Percentiles rank a stretch among this genome's conserved stretches.
Evolutionary conservation across 2,113 vertebrate species (phyloP).

Genomic region (Ciconia maguari): DNA sequence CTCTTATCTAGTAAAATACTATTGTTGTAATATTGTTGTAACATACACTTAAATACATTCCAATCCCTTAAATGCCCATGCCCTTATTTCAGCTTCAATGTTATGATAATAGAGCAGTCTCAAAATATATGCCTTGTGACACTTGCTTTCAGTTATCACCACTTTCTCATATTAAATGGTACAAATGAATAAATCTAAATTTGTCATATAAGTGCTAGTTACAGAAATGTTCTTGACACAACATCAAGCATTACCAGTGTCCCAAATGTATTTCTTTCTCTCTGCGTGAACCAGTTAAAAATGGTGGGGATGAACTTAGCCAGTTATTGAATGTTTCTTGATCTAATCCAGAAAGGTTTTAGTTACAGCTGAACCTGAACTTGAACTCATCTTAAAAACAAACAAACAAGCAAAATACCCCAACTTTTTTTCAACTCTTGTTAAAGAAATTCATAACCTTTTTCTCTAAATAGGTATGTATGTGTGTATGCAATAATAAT

Average conservation of each 20-base stretch:
- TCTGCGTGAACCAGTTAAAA: not conserved
- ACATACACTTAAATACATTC: not conserved
- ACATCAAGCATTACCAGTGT: not conserved
- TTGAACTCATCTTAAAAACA: not conserved
- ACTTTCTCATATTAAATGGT: not conserved
- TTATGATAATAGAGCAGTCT: not conserved
- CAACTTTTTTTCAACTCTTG: not conserved
- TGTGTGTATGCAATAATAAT: not conserved
- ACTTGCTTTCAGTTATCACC: not conserved
- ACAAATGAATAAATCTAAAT: not conserved
- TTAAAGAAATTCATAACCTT: not conserved
- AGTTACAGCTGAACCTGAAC: not conserved
- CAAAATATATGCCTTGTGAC: not conserved
- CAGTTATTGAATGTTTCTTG: not conserved
- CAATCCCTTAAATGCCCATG: not conserved
- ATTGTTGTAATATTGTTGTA: not conserved
- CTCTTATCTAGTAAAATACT: not conserved
- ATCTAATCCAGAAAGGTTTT: not conserved
- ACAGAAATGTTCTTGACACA: not conserved
- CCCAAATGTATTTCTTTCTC: not conserved
- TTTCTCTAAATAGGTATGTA: not conserved
- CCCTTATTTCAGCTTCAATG: not conserved
- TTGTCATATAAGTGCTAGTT: not conserved
- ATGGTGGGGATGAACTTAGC: not conserved
- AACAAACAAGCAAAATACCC: fast-evolving